Evolutionary conservation across 2,797 vertebrate genomes (phyloP), one percentile per base, ranked within the genome.

Genomic region (Crocodylus rhombifer): DNA sequence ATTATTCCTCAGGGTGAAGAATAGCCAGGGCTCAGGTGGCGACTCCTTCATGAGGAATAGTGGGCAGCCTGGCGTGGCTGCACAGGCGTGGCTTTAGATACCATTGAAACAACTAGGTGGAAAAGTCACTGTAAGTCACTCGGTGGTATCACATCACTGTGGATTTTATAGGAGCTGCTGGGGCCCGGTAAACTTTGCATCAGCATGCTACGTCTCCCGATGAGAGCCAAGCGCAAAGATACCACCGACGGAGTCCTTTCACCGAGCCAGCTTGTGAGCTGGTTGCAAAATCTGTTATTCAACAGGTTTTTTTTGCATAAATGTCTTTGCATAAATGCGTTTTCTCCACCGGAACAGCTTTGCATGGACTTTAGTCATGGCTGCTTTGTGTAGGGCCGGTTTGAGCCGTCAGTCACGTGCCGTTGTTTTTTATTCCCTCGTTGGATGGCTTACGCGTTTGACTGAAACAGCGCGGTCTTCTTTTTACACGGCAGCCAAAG

Each of bases 401-500:
- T 55, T 0, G 15, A 78, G 81, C 86, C 2, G 3, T 80, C 76
- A 88, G 77, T 82, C 94, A 36, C 80, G 62, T 89, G 95, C 65
- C 90, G 69, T 42, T 2, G 36, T 80, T 91, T 62, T 65, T 78
- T 67, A 42, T 80, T 77, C 74, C 88, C 79, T 95, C 90, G 93
- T 93, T 93, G 95, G 88, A 14, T 95, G 94, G 90, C 96, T 95
- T 96, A 94, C 95, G 83, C 65, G 15, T 94, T 93, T 90, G 78
- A 86, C 62, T 55, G 84, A 21, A 92, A 93, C 71, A 89, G 56
- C 1, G 3, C 84, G 93, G 89, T 92, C 95, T 73, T 73, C 51
- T 73, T 96, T 97, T 94, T 62, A 74, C 83, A 17, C 63, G 26
- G 51, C 87, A 84, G 55, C 91, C 95, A 94, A 90, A 95, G 93